These are phyloP conservation scores for Lerista edwardsae DNA, from an alignment of 2,797 vertebrate genomes.

Conservation along the genomic window DNA sequence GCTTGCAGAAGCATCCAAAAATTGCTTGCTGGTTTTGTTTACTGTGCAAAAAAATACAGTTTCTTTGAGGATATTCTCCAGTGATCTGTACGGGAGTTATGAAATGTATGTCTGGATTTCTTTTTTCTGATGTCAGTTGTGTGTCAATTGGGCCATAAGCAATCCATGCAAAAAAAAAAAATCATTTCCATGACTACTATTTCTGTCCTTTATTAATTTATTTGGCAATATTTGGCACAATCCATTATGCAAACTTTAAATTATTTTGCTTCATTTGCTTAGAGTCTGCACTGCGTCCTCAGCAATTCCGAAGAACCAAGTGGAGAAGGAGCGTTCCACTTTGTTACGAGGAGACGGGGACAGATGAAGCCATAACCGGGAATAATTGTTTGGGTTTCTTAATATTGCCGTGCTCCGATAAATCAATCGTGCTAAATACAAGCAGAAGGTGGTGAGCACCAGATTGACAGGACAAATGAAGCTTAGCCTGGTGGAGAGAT, in stretches of 20 bases:
- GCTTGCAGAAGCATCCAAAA: neutral
- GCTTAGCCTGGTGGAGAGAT: constrained; percentile 40
- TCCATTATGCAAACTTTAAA: neutral
- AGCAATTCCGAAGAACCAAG: neutral
- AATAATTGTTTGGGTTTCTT: constrained; percentile 61
- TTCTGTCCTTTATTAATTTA: neutral
- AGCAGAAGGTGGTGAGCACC: constrained; percentile 28
- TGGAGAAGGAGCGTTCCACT: accelerated
- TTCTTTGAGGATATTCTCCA: neutral
- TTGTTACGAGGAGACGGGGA: constrained; percentile 13
- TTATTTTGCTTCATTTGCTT: neutral
- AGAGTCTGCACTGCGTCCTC: neutral
- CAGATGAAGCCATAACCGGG: constrained; percentile 53
- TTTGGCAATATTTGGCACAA: neutral
- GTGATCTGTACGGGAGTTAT: neutral
- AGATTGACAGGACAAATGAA: constrained; percentile 56
- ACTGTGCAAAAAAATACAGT: neutral
- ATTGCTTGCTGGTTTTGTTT: constrained; percentile 17
- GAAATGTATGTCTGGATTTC: neutral
- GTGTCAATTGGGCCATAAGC: neutral
- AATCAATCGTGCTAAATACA: constrained; percentile 53
- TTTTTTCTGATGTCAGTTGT: neutral
- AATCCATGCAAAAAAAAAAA: neutral
- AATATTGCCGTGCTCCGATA: constrained; percentile 62
- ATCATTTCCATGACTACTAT: neutral